These are phyloP conservation scores for Cochlearius cochlearius DNA, from an alignment of 2,113 vertebrate species.

Conservation along the genomic window DNA sequence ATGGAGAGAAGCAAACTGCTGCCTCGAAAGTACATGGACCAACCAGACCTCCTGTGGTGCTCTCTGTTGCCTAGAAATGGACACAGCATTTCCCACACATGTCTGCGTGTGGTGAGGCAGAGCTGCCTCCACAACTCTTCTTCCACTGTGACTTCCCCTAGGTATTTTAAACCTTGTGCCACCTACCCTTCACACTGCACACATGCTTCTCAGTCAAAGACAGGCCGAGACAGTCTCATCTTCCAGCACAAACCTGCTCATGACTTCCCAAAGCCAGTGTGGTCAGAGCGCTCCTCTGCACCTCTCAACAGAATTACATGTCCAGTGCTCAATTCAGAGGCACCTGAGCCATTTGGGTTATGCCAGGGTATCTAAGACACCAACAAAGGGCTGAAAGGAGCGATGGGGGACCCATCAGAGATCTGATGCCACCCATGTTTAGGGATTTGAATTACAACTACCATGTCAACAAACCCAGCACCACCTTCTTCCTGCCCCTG, in stretches of 20 bases:
- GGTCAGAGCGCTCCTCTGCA: background rate
- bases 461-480: background rate
- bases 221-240: background rate
- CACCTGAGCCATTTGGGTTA: background rate
- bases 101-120: background rate
- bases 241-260: background rate
- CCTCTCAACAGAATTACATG: background rate
- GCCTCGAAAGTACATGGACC: accelerated
- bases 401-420: background rate
- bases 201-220: background rate
- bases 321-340: background rate
- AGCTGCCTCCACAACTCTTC: background rate
- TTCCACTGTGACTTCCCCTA: background rate
- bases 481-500: background rate
- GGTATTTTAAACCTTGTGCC: background rate
- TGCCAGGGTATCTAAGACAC: too few relatives aligned
- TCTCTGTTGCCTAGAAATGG: background rate
- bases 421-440: background rate
- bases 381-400: background rate
- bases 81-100: background rate
- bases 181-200: background rate
- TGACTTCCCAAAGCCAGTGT: background rate
- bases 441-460: background rate
- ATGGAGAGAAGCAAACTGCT: background rate
- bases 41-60: background rate